A percentile compares a stretch with the other conserved stretches of the same genome.
phyloP scores from a whole-genome alignment of 2,113 vertebrate genomes.

The Setophaga petechia region DNA sequence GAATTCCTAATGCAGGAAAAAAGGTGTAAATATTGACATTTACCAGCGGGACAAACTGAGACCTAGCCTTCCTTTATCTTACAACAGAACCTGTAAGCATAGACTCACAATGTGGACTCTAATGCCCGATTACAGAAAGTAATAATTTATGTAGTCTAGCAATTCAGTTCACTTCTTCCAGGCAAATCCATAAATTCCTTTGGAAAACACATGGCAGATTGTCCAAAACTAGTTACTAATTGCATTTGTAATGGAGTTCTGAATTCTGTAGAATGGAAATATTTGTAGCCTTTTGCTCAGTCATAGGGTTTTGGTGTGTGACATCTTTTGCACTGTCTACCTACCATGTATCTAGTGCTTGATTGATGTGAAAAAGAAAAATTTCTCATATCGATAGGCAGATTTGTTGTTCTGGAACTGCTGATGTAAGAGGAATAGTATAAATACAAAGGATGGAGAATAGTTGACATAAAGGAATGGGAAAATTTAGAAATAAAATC shows the following conservation, averaged over 20 bases:
- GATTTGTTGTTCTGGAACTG: not conserved
- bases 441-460: not conserved
- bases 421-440: not conserved
- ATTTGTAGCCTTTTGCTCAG: not conserved
- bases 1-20: not conserved
- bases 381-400: not conserved
- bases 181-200: not conserved
- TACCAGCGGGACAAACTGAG: not conserved
- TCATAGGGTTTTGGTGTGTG: not conserved
- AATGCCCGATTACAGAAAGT: not conserved
- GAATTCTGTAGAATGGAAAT: not conserved
- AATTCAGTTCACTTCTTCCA: not conserved
- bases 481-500: not conserved
- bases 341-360: not conserved
- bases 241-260: not conserved
- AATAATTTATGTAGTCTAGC: not conserved
- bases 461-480: not conserved
- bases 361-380: rapidly evolving
- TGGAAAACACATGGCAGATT: not conserved
- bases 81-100: not conserved
- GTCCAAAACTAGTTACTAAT: not conserved
- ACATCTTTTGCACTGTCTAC: not conserved
- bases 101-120: not conserved
- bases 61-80: not conserved
- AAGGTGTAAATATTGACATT: not conserved